Percentiles rank a stretch among this genome's conserved stretches.
phyloP scores from a whole-genome alignment of 2,113 vertebrate genomes.

The Ceyx margarethae region DNA sequence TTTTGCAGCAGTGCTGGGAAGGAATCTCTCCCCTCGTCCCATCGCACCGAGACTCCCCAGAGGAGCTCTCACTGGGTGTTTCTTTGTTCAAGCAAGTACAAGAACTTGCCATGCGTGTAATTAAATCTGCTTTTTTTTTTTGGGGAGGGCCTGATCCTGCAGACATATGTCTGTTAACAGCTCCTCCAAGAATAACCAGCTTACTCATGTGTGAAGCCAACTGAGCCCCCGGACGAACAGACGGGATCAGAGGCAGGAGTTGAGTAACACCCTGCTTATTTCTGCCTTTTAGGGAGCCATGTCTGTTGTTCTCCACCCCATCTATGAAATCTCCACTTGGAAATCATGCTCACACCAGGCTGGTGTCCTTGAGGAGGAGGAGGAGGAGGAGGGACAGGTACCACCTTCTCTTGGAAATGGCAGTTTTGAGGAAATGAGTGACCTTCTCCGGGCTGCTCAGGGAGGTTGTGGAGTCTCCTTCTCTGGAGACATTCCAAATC shows the following conservation, averaged over 20 bases:
- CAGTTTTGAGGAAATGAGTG: background rate
- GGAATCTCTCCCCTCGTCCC: background rate
- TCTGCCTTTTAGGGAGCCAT: background rate
- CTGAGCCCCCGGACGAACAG: background rate
- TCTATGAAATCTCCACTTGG: background rate
- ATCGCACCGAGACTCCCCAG: background rate
- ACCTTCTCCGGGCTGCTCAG: background rate
- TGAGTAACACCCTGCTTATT: background rate
- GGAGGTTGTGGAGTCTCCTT: too few species aligned
- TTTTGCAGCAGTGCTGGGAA: background rate
- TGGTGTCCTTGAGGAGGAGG: background rate
- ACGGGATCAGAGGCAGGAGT: background rate
- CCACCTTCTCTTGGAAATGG: background rate
- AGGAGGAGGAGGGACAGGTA: rapidly evolving
- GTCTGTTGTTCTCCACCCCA: background rate
- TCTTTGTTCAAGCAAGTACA: background rate
- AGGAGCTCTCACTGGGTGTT: background rate
- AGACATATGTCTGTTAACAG: background rate
- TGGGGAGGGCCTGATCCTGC: background rate
- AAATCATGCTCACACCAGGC: background rate
- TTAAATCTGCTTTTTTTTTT: background rate
- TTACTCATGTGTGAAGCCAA: rapidly evolving
- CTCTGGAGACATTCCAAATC: too few species aligned
- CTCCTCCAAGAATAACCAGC: background rate
- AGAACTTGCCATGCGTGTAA: background rate